Evolutionary conservation across 1,140 invertebrate species (phyloP).

Genomic region (Teleopsis dalmanni): DNA sequence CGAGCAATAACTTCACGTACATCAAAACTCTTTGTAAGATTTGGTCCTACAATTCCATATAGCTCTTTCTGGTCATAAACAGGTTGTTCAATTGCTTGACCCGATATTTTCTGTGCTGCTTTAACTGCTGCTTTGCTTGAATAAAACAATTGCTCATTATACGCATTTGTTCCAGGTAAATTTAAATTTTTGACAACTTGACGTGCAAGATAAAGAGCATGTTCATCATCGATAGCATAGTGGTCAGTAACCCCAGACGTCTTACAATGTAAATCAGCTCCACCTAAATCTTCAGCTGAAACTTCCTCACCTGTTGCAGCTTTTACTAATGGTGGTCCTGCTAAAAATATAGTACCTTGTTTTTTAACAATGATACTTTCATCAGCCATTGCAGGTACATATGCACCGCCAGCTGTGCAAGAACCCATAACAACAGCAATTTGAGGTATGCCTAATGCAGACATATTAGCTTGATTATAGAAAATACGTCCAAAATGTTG

Average conservation of each 20-base stretch:
- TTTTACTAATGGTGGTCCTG: slow-evolving; percentile 93
- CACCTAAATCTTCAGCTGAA: slow-evolving; percentile 90
- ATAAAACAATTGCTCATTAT: slow-evolving; percentile 36
- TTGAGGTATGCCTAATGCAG: slow-evolving; percentile 85
- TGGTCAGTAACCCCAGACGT: slow-evolving; percentile 95
- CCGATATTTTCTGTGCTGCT: background rate
- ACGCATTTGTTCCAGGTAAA: slow-evolving; percentile 33
- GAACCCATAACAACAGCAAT: slow-evolving; percentile 96
- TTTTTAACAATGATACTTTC: slow-evolving; percentile 91
- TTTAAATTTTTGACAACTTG: slow-evolving; percentile 72
- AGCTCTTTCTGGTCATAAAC: slow-evolving; percentile 76
- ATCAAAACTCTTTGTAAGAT: slow-evolving; percentile 89
- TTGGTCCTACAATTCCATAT: slow-evolving; percentile 94
- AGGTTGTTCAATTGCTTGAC: slow-evolving; percentile 55
- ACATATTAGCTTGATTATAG: slow-evolving; percentile 97
- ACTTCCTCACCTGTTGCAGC: slow-evolving; percentile 92
- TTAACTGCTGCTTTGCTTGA: slow-evolving; percentile 22
- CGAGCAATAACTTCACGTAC: slow-evolving; percentile 90
- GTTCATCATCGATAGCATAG: slow-evolving; percentile 85
- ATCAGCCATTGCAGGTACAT: slow-evolving; percentile 97
- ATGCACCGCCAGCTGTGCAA: slow-evolving; percentile 97
- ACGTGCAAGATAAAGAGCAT: slow-evolving; percentile 79
- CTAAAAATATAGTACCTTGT: slow-evolving; percentile 96
- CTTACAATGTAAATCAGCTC: slow-evolving; percentile 94
- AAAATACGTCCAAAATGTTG: slow-evolving; percentile 97